phyloP scores from a whole-genome alignment of 2,888 invertebrate genomes.

The Uloborus plumipes region DNA sequence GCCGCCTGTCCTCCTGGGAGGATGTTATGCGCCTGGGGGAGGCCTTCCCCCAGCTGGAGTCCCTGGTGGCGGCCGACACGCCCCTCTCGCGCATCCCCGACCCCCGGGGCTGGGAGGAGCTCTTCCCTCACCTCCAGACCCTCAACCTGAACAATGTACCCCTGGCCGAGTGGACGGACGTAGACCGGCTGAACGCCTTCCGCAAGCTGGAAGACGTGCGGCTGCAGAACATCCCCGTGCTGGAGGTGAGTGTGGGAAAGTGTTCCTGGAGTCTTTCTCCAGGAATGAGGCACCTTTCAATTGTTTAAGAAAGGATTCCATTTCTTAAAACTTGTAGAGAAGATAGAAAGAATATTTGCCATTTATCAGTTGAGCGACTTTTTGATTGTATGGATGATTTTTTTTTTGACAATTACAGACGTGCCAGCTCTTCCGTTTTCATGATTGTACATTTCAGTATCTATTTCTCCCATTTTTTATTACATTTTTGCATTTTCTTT shows the following conservation, averaged over 20 bases:
- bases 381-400: no score
- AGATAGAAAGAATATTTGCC: no score
- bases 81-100: conserved; percentile 74
- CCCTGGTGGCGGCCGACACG: conserved; percentile 88
- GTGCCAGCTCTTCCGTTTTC: no score
- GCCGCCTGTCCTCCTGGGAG: conserved; percentile 86
- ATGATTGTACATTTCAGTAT: no score
- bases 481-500: no score
- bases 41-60: conserved; percentile 87
- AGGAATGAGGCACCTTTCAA: no score
- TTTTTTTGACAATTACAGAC: no score
- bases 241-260: conserved; percentile 73
- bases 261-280: no score
- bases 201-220: conserved; percentile 86
- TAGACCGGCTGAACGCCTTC: conserved; percentile 87
- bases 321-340: no score
- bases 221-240: conserved; percentile 80
- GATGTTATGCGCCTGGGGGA: conserved; percentile 87
- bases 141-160: conserved; percentile 86
- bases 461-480: no score
- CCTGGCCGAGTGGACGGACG: conserved; percentile 88
- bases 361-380: no score
- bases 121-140: conserved; percentile 75
- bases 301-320: no score
- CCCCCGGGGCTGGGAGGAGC: conserved; percentile 70